phyloP scores from a whole-genome alignment of 2,888 invertebrate genomes.

The Cordylochernes scorpioides region DNA sequence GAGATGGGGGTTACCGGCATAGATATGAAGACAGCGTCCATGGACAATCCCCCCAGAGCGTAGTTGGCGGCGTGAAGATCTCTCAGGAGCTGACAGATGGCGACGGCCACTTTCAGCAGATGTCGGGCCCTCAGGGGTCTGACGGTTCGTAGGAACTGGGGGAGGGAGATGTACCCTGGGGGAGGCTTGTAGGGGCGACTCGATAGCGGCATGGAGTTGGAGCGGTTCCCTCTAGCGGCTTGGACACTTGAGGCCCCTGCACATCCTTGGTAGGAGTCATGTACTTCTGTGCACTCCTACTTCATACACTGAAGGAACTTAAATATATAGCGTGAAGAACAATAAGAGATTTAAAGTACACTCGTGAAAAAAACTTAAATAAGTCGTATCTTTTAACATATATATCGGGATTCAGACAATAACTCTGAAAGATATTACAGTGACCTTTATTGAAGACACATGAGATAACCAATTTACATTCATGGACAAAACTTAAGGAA shows the following conservation, averaged over 20 bases:
- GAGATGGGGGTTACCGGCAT: slow-evolving; percentile 14
- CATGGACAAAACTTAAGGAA: too few species aligned
- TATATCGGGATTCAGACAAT: too few species aligned
- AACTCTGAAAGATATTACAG: too few species aligned
- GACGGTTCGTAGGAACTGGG: slow-evolving; percentile 14
- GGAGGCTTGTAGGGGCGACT: slow-evolving; percentile 14
- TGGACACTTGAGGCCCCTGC: not conserved
- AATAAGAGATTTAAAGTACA: too few species aligned
- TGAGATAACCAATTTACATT: too few species aligned
- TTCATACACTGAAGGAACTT: not conserved
- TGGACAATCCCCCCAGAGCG: slow-evolving; percentile 16
- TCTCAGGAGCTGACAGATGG: slow-evolving; percentile 13
- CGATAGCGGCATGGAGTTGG: too few species aligned
- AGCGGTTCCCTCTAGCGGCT: not conserved
- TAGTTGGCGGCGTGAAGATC: slow-evolving; percentile 16
- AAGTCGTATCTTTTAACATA: too few species aligned
- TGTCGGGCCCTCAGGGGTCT: slow-evolving; percentile 13
- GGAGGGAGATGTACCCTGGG: slow-evolving; percentile 14
- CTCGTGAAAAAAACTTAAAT: too few species aligned
- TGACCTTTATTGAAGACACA: too few species aligned
- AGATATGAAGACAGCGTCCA: slow-evolving; percentile 16
- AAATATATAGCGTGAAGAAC: not conserved
- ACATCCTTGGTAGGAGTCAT: not conserved
- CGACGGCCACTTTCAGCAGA: slow-evolving; percentile 14
- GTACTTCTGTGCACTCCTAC: not conserved